Conservation (phyloP, 2,113 vertebrate species). For the Paraplagusia blochii region DNA sequence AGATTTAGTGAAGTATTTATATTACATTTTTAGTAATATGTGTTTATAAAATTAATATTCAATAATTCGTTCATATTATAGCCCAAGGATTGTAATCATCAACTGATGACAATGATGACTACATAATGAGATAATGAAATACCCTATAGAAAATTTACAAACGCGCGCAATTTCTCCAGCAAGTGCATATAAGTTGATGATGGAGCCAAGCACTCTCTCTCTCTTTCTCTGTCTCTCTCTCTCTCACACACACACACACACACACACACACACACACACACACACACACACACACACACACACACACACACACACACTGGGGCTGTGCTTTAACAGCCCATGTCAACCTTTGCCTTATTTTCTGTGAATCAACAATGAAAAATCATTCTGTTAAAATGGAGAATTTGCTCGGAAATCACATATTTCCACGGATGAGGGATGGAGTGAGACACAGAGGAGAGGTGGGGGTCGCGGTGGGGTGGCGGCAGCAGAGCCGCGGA, state of each 20-base stretch:
- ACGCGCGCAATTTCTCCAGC: background rate
- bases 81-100: too few species aligned
- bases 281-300: conserved; percentile 7
- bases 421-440: conserved; percentile 80
- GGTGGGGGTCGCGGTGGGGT: conserved; percentile 44
- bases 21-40: too few species aligned
- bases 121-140: too few species aligned
- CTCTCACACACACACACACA: background rate
- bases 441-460: conserved; percentile 47
- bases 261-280: conserved; percentile 1
- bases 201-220: background rate
- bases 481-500: conserved; percentile 70
- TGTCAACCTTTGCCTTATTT: conserved; percentile 54
- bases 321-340: conserved; percentile 15
- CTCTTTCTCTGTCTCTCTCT: conserved; percentile 3
- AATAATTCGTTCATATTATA: too few species aligned
- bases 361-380: conserved; percentile 65
- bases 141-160: conserved; percentile 50
- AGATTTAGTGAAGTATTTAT: too few species aligned
- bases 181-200: conserved; percentile 6
- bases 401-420: conserved; percentile 82
- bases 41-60: too few species aligned
- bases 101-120: too few species aligned
- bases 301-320: background rate
- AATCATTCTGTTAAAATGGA: conserved; percentile 68